Evolutionary conservation across 2,113 vertebrate genomes (phyloP), one percentile per base, ranked within the genome.

Genomic region (Gambusia affinis): DNA sequence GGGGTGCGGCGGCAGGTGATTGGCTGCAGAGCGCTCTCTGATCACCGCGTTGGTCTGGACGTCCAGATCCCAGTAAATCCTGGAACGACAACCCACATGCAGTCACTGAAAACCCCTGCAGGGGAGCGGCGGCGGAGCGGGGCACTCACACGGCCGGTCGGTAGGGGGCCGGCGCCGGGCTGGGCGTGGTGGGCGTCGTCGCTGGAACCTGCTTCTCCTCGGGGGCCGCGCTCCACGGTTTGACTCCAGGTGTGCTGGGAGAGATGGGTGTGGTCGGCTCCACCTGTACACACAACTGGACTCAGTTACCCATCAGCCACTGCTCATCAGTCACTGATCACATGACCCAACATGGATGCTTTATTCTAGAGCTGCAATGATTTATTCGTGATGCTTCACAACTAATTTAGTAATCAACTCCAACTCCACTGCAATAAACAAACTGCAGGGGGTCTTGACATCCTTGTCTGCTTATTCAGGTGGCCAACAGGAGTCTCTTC

Each of bases 11-110:
- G 94, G 94, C 84, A 98, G 93, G 83, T 95, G 93, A 85, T 94
- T 92, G 0, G 94, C 94, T 0, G 96, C 94, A 14, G 95, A 86
- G 7, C 93, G 92, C 78, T 98, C 96, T 84, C 96, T 95, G 82
- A 99, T 97, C 84, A 99, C 96, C 0, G 96, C 97, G 0, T 99
- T 99, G 61, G 97, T 99, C 92, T 97, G 98, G 70, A 98, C 89
- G 30, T 99, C 98, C 93, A 99, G 93, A 78, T 99, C 97, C 98
- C 98, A 99, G 83, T 98, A 91, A 28, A 89, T 71, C 0, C 92
- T 91, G 68, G 60, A 33, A 72, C 35, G 35, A 68, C n/a, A 54
- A 64, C 42, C 24, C 22, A 62, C 28, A 22, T 8, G 7, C 0
- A 0, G 39, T 31, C 10, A 0, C 0, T 57, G 30, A 44, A 7